These are phyloP conservation scores for Peromyscus aztecus DNA, from an alignment of 2,797 vertebrate genomes.

Conservation along the genomic window DNA sequence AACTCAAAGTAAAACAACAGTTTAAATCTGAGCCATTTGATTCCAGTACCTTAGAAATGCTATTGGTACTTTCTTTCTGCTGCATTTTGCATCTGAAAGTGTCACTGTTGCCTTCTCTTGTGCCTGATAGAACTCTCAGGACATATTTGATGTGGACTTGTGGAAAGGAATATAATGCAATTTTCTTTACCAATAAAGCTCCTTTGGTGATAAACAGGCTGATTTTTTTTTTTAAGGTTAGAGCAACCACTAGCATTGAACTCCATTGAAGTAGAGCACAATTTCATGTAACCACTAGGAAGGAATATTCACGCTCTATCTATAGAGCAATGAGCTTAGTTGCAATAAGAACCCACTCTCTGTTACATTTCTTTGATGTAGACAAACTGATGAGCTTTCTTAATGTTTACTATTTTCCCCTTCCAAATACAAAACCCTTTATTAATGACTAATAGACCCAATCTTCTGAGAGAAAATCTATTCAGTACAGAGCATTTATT, in stretches of 20 bases:
- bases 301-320: neutral
- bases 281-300: neutral
- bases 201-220: neutral
- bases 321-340: neutral
- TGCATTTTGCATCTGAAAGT: constrained; percentile 36
- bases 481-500: constrained; percentile 64
- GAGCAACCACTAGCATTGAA: neutral
- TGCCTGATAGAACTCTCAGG: neutral
- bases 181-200: constrained; percentile 17
- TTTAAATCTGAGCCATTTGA: constrained; percentile 12
- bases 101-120: constrained; percentile 16
- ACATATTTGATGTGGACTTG: neutral
- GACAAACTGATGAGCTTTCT: neutral
- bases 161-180: neutral
- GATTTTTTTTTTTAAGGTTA: constrained; percentile 6
- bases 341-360: neutral
- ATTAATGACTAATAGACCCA: constrained; percentile 41
- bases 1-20: constrained; percentile 66
- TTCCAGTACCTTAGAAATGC: neutral
- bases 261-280: constrained; percentile 15
- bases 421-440: constrained; percentile 16
- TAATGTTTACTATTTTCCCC: neutral
- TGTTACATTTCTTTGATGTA: neutral
- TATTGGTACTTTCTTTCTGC: neutral
- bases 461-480: constrained; percentile 38